Conservation (phyloP, 2,113 vertebrate species). For the Sclerurus mexicanus region DNA sequence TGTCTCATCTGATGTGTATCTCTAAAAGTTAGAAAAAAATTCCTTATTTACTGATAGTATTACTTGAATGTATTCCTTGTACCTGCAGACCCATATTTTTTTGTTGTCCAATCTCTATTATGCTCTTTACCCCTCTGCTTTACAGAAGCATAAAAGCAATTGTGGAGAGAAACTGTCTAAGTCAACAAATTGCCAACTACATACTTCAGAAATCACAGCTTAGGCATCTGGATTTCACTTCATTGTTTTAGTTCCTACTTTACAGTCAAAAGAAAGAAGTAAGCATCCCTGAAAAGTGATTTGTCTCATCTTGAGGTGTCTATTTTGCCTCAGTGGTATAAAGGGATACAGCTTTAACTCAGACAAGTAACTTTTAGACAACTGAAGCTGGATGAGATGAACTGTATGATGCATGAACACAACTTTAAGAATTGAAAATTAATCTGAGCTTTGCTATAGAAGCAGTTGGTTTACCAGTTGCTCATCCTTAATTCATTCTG, state of each 20-base stretch:
- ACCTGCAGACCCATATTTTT: background rate
- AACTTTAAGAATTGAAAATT: background rate
- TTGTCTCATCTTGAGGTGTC: background rate
- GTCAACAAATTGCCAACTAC: background rate
- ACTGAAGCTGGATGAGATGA: background rate
- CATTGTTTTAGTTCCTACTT: background rate
- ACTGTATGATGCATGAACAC: background rate
- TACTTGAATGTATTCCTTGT: background rate
- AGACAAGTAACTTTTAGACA: background rate
- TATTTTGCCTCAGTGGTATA: background rate
- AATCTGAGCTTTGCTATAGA: background rate
- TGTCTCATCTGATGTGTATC: background rate
- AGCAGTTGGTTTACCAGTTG: background rate
- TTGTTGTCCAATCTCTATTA: background rate
- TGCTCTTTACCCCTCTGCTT: background rate
- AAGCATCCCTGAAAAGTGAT: background rate
- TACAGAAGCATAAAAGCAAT: background rate
- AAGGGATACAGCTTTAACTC: background rate
- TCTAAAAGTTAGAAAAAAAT: background rate
- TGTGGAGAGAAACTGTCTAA: background rate
- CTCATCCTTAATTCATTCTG: background rate
- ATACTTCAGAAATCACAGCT: background rate
- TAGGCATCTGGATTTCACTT: background rate
- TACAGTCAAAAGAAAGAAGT: background rate
- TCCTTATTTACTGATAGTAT: background rate